phyloP scores from a whole-genome alignment of 2,888 invertebrate species.

The Rhamnusium bicolor region DNA sequence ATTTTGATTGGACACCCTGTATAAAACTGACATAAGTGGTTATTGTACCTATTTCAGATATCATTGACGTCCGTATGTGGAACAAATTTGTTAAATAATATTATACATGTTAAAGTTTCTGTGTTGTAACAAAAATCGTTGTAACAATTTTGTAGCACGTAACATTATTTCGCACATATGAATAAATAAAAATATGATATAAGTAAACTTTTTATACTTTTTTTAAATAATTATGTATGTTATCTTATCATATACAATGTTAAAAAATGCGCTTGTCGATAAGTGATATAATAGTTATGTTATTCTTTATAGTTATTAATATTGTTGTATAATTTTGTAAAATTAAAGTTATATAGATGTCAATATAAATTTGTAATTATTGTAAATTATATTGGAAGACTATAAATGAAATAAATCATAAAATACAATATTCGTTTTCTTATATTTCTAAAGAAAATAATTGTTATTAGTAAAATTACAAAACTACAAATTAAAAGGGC shows the following conservation, averaged over 20 bases:
- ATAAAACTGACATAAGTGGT: not conserved
- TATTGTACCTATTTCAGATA: constrained; percentile 2
- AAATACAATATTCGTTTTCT: not conserved
- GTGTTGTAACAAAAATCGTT: constrained; percentile 3
- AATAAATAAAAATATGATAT: constrained; percentile 28
- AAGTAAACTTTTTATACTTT: constrained; percentile 44
- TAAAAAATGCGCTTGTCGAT: constrained; percentile 40
- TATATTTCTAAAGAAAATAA: too few relatives aligned
- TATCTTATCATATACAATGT: constrained; percentile 36
- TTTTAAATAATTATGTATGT: constrained; percentile 40
- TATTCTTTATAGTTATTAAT: constrained; percentile 32
- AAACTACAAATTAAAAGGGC: too few relatives aligned
- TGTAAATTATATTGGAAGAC: constrained; percentile 26
- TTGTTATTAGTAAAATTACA: too few relatives aligned
- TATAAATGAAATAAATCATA: constrained; percentile 28
- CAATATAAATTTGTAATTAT: constrained; percentile 36
- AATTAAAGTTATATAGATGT: constrained; percentile 42
- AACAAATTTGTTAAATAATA: constrained; percentile 24
- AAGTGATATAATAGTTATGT: constrained; percentile 44
- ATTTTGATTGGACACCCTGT: not conserved
- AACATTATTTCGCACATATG: constrained; percentile 15
- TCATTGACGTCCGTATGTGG: constrained; percentile 27
- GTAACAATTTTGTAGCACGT: constrained; percentile 14
- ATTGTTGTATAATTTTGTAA: constrained; percentile 46
- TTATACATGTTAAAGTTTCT: constrained; percentile 23